Evolutionary conservation across 92 coral and sea anemone genomes (phyloP).

Genomic region (Montipora capitata): DNA sequence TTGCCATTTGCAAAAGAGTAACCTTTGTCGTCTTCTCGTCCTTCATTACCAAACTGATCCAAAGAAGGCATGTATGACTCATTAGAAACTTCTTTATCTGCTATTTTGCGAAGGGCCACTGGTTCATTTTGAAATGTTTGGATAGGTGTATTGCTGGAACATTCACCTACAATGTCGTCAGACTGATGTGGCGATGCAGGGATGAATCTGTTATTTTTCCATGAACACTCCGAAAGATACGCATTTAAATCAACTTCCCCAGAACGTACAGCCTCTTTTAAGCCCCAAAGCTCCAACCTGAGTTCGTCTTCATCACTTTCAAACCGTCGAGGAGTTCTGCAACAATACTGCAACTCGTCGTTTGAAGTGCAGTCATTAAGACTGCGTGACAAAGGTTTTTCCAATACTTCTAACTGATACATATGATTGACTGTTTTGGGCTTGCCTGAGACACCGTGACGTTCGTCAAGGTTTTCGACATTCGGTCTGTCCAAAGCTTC

Average conservation of each 20-base stretch:
- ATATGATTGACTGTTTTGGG: neutral
- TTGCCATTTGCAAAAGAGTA: neutral
- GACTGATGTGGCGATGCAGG: neutral
- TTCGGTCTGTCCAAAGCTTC: neutral
- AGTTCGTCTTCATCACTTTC: slow-evolving; percentile 75
- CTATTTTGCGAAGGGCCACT: neutral
- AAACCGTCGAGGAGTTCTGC: neutral
- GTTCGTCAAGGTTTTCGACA: neutral
- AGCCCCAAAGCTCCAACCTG: slow-evolving; percentile 88
- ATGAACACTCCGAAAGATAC: slow-evolving; percentile 37
- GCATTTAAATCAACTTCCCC: slow-evolving; percentile 82
- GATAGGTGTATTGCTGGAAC: neutral
- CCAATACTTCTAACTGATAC: slow-evolving; percentile 3
- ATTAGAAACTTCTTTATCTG: neutral
- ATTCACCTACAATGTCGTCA: neutral
- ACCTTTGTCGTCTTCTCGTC: neutral
- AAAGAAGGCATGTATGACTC: neutral
- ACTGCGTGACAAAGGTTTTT: slow-evolving; percentile 4
- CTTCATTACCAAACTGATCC: neutral
- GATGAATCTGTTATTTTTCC: slow-evolving; percentile 8
- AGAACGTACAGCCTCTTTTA: slow-evolving; percentile 84
- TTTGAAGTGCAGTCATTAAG: neutral
- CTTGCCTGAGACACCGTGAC: neutral
- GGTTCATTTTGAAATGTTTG: neutral
- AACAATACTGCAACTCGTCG: neutral